phyloP scores from a whole-genome alignment of 2,888 invertebrate genomes.

The Pheosia tremula region DNA sequence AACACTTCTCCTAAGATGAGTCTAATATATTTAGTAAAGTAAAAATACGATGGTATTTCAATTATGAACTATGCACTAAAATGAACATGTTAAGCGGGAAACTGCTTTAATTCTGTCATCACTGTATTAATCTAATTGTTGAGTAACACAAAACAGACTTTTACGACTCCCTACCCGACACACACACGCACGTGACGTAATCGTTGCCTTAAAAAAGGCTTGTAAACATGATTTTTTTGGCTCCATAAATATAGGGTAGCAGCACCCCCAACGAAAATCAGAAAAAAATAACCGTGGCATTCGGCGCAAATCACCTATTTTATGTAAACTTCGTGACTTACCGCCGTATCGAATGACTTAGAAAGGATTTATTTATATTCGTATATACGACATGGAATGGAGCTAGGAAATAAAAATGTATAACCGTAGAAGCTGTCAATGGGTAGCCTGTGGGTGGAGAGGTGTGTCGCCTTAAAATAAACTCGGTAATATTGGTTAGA shows the following conservation, averaged over 20 bases:
- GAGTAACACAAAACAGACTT: slow-evolving; percentile 65
- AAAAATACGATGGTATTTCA: not conserved
- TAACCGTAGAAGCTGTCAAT: slow-evolving; percentile 60
- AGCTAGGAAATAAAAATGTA: slow-evolving; percentile 53
- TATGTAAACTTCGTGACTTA: slow-evolving; percentile 84
- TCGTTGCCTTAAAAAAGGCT: slow-evolving; percentile 59
- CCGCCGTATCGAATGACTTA: slow-evolving; percentile 82
- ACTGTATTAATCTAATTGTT: slow-evolving; percentile 53
- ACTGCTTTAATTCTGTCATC: slow-evolving; percentile 58
- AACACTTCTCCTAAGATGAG: too few species aligned
- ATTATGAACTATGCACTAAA: not conserved
- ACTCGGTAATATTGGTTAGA: slow-evolving; percentile 40
- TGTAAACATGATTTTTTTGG: slow-evolving; percentile 79
- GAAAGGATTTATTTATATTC: slow-evolving; percentile 80
- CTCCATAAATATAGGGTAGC: slow-evolving; percentile 62
- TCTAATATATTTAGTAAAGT: too few species aligned
- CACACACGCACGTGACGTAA: slow-evolving; percentile 30
- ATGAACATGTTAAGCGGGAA: slow-evolving; percentile 8
- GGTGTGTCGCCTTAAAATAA: slow-evolving; percentile 62
- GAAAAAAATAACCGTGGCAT: slow-evolving; percentile 72
- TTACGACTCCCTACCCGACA: slow-evolving; percentile 55
- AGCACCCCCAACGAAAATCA: slow-evolving; percentile 63
- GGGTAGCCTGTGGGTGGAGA: slow-evolving; percentile 59
- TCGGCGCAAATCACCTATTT: slow-evolving; percentile 81
- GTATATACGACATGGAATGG: slow-evolving; percentile 46